Evolutionary conservation across 2,797 vertebrate genomes (phyloP).

Genomic region (Neomorphus geoffroyi): DNA sequence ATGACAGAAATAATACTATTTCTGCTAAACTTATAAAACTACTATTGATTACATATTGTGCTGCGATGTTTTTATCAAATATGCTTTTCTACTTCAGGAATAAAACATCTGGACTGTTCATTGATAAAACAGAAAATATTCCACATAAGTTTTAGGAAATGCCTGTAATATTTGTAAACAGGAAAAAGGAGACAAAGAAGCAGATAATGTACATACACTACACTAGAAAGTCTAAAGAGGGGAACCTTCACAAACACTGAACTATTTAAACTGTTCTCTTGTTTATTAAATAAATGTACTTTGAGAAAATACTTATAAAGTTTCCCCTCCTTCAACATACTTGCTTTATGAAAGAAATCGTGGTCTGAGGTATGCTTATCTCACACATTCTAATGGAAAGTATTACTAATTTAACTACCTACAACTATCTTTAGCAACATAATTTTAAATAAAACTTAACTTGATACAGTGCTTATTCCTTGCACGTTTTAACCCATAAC

Average conservation of each 20-base stretch:
- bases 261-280: neutral
- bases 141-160: neutral
- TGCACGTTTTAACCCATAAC: neutral
- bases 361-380: neutral
- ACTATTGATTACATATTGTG: neutral
- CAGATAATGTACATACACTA: neutral
- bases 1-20: conserved; percentile 60
- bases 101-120: neutral
- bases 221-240: neutral
- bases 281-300: neutral
- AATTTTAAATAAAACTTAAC: neutral
- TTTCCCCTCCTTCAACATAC: neutral
- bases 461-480: neutral
- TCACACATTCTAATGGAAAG: neutral
- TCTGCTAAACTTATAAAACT: conserved; percentile 43
- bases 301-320: neutral
- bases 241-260: neutral
- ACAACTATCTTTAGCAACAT: neutral
- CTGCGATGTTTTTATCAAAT: conserved; percentile 21
- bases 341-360: neutral
- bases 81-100: neutral
- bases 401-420: neutral
- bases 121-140: neutral
- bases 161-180: neutral
- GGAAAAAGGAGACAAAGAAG: neutral